A percentile compares a stretch with the other conserved stretches of the same genome.
Evolutionary conservation across 1,140 invertebrate species (phyloP).

Genomic region (Lordiphosa clarofinis): DNA sequence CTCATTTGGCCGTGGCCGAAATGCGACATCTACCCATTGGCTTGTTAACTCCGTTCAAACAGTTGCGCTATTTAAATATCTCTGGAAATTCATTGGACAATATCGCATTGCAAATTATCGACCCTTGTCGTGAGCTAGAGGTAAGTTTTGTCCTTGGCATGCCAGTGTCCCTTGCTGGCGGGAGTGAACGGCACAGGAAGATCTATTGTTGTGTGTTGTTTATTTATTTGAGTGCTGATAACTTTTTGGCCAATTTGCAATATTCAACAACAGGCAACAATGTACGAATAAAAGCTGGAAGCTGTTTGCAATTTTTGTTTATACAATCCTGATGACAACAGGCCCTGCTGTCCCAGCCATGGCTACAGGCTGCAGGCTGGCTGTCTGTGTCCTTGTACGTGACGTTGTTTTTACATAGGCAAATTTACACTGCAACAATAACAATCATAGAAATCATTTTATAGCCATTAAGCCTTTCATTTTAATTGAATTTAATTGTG

Average conservation of each 20-base stretch:
- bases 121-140: constrained; percentile 74
- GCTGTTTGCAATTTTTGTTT: constrained; percentile 36
- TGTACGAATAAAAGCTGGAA: constrained; percentile 12
- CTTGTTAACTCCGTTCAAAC: constrained; percentile 81
- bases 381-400: constrained; percentile 35
- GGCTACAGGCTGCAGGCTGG: constrained; percentile 1
- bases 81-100: constrained; percentile 81
- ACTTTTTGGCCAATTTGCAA: constrained; percentile 59
- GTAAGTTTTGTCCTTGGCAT: constrained; percentile 46
- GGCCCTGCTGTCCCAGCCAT: constrained; percentile 6
- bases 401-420: constrained; percentile 26
- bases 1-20: constrained; percentile 81
- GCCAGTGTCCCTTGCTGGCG: not conserved
- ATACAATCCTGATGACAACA: constrained; percentile 41
- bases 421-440: constrained; percentile 51
- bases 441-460: constrained; percentile 53
- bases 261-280: constrained; percentile 49
- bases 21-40: constrained; percentile 81
- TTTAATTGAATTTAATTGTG: constrained; percentile 77
- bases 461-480: constrained; percentile 66
- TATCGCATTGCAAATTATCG: constrained; percentile 75
- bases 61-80: constrained; percentile 82
- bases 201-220: constrained; percentile 35
- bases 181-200: constrained; percentile 1
- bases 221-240: not conserved